Percentiles rank a stretch among this genome's conserved stretches.
phyloP scores from a whole-genome alignment of 2,797 vertebrate species.

The Crenuchus spilurus region DNA sequence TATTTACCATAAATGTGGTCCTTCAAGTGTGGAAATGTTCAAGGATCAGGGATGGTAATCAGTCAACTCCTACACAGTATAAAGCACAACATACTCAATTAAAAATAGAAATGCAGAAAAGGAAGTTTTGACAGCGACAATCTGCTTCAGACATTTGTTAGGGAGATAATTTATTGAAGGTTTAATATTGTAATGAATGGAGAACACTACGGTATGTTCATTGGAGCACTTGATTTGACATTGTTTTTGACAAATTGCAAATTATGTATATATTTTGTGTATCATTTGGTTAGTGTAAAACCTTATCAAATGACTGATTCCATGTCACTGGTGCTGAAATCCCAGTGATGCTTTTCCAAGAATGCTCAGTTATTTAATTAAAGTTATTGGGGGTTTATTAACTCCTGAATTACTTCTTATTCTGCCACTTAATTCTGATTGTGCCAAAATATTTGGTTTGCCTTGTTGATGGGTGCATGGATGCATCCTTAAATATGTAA shows the following conservation, averaged over 20 bases:
- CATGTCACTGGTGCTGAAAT: not conserved
- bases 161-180: not conserved
- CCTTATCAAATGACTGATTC: not conserved
- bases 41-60: too few species aligned
- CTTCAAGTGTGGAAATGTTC: too few species aligned
- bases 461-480: not conserved
- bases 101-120: too few species aligned
- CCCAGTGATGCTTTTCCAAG: not conserved
- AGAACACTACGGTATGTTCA: too few species aligned
- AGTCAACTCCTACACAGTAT: too few species aligned
- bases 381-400: not conserved
- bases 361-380: too few species aligned
- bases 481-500: not conserved
- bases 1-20: too few species aligned
- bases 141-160: not conserved
- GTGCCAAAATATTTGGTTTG: not conserved
- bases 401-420: not conserved
- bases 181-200: not conserved
- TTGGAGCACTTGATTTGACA: too few species aligned
- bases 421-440: not conserved
- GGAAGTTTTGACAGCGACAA: too few species aligned
- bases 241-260: too few species aligned
- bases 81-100: too few species aligned
- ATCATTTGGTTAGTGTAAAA: not conserved
- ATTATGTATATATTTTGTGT: too few species aligned